phyloP scores from a whole-genome alignment of 2,113 vertebrate genomes.

The Cephalopholis sonnerati region DNA sequence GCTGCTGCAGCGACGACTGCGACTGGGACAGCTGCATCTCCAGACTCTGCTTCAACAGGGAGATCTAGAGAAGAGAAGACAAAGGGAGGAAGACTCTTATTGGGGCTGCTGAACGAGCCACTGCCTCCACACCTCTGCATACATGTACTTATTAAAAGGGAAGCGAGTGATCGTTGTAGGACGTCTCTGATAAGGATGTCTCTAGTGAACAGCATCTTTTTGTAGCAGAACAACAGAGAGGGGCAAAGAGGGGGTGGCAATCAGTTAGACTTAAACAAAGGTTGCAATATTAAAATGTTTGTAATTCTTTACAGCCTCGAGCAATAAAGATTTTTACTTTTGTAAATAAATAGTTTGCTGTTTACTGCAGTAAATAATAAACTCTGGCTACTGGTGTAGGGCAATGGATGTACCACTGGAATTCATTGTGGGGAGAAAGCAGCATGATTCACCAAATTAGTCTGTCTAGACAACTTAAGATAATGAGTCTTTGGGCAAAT shows the following conservation, averaged over 20 bases:
- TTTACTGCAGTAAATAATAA: constrained; percentile 19
- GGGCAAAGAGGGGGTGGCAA: constrained; percentile 11
- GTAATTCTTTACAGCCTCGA: neutral
- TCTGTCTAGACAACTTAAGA: constrained; percentile 42
- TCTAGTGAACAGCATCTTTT: constrained; percentile 13
- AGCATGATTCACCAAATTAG: constrained; percentile 37
- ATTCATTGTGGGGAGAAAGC: neutral
- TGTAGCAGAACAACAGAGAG: constrained; percentile 17
- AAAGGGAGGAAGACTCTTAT: neutral
- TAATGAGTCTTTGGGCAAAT: neutral
- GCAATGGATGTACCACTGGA: constrained; percentile 1
- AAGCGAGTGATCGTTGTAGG: neutral
- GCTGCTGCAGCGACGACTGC: constrained; percentile 95
- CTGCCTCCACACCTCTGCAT: neutral
- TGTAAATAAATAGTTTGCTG: constrained; percentile 9
- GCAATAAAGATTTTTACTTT: constrained; percentile 8
- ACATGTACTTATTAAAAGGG: neutral
- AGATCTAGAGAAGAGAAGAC: constrained; percentile 86
- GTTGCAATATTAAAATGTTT: constrained; percentile 3
- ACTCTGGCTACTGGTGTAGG: constrained; percentile 6
- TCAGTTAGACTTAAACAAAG: constrained; percentile 51
- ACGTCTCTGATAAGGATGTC: neutral
- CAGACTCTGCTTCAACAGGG: constrained; percentile 96
- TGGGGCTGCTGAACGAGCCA: neutral
- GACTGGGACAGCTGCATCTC: constrained; percentile 99